Evolutionary conservation across 2,888 invertebrate species (phyloP), one percentile per base, ranked within the genome.

Genomic region (Troglohyphantes excavatus): DNA sequence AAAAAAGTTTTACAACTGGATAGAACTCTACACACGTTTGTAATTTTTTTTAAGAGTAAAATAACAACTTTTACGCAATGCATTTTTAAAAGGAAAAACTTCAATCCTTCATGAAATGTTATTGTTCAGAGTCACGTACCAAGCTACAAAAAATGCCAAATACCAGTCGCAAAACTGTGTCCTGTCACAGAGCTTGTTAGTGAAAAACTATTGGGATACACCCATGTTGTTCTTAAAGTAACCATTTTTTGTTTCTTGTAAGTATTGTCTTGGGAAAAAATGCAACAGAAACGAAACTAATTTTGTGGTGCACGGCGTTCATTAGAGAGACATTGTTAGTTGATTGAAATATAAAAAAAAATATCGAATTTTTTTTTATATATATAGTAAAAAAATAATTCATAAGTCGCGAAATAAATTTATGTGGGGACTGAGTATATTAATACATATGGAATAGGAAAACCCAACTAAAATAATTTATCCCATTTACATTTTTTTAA

Each of bases 141-240:
- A 29, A 21, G 21, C n/a, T n/a, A 19, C 19, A 53, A 81, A 81
- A 53, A 29, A 68, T 5, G 21, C 65, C 65, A 73, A 23, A 23
- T 46, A 21, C 19, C 53, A 76, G 61, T 19, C 29, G 7, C 29
- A 61, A 33, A 33, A 63, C 19, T 61, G n/a, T 53, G 46, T 59
- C 68, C 53, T 81, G 81, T 81, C 68, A 81, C 81, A 81, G 29
- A 53, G 68, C 81, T 81, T 81, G 81, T 81, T 81, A 81, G 68
- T 29, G 53, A 27, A 27, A 81, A 81, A 79, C 79, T 79, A 53
- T 79, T 29, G 67, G 39, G 67, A 19, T 27, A 29, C 21, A 11
- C 29, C n/a, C 43, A n/a, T 65, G 39, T 43, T n/a, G 17, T 61
- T 29, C 19, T 23, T 61, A 23, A 78, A 43, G 26, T 23, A 33